Percentiles rank a stretch among this genome's conserved stretches.
phyloP scores from a whole-genome alignment of 2,797 vertebrate species.

The Schizothorax lantsangensis region DNA sequence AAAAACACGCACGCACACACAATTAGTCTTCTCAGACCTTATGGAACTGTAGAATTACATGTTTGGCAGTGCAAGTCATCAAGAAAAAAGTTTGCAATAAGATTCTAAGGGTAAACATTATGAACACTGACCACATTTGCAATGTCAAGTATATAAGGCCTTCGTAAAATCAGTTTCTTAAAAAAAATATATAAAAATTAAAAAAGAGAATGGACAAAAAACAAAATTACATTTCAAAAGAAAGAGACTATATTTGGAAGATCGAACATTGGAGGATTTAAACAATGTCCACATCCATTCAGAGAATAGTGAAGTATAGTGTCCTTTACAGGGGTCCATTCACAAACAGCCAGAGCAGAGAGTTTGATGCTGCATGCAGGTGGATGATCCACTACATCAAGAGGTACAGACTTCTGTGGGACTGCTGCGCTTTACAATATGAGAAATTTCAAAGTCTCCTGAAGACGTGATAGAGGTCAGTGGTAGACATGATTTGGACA shows the following conservation, averaged over 20 bases:
- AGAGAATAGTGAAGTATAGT: neutral
- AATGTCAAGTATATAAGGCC: conserved; percentile 31
- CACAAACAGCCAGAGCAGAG: conserved; percentile 24
- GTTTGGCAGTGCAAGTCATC: conserved; percentile 27
- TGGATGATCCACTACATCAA: conserved; percentile 36
- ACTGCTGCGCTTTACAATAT: conserved; percentile 8
- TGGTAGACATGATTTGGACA: conserved; percentile 6
- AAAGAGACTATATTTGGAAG: conserved; percentile 13
- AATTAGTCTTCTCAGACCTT: neutral
- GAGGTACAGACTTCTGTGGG: conserved; percentile 26
- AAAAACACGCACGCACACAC: no score
- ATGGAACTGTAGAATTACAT: neutral
- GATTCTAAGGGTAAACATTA: conserved; percentile 31
- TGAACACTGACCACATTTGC: neutral
- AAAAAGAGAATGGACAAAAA: neutral
- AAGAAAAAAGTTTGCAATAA: neutral
- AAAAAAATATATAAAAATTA: conserved; percentile 22
- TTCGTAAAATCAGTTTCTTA: conserved; percentile 31
- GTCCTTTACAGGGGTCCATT: neutral
- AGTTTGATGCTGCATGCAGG: conserved; percentile 33
- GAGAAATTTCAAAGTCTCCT: neutral
- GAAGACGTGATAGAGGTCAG: conserved; percentile 10
- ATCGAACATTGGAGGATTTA: conserved; percentile 4
- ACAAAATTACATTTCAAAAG: neutral
- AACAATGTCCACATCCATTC: conserved; percentile 7